phyloP scores from a whole-genome alignment of 2,113 vertebrate species.

The Centropus bengalensis region DNA sequence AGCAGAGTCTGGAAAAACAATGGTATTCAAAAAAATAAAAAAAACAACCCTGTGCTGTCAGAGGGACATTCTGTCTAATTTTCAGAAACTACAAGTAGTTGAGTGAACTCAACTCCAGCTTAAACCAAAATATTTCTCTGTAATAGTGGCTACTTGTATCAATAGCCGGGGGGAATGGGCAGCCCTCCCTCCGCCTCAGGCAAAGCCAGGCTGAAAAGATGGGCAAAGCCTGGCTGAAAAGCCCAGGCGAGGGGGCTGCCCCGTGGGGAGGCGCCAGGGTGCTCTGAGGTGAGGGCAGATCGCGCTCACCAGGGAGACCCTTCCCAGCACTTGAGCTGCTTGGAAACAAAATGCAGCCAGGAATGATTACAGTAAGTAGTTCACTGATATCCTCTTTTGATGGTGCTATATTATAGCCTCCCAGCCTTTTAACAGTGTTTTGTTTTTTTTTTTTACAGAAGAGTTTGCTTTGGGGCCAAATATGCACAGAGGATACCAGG shows the following conservation, averaged over 20 bases:
- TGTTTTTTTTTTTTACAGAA: neutral
- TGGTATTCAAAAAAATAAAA: too few species aligned
- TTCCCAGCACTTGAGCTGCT: neutral
- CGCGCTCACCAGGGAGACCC: neutral
- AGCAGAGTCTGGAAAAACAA: too few species aligned
- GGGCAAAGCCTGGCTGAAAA: too few species aligned
- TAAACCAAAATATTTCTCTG: too few species aligned
- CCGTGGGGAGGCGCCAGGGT: rapidly evolving
- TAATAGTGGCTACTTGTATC: too few species aligned
- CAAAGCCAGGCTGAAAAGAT: neutral
- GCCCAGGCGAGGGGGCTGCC: too few species aligned
- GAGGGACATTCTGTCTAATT: too few species aligned
- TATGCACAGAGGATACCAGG: rapidly evolving
- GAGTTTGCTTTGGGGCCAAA: neutral
- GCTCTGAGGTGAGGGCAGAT: neutral
- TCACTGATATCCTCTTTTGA: neutral
- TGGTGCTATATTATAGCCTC: neutral
- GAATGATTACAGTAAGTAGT: neutral
- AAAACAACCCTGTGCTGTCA: too few species aligned
- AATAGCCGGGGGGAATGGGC: rapidly evolving
- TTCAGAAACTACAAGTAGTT: too few species aligned
- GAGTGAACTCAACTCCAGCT: too few species aligned
- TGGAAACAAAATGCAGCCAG: neutral
- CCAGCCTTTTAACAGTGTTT: neutral
- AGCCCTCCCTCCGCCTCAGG: too few species aligned